Base-by-base conservation (phyloP, 2,888 invertebrate genomes). In the Leucophenga montana region DNA sequence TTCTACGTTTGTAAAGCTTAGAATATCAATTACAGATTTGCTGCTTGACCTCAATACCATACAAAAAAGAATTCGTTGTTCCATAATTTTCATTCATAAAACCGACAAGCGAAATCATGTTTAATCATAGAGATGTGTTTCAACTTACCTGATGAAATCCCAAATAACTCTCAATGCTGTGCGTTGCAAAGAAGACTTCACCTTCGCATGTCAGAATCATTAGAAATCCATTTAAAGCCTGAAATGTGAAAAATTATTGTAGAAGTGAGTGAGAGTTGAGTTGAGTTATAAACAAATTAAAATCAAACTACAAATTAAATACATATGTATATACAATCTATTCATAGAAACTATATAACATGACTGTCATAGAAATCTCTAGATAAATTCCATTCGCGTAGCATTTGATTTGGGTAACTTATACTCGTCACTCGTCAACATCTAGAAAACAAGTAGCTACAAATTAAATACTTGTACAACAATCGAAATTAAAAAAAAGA, bases 161-260 rank as follows among this genome's bases (percentile, higher is more conserved):
- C 87, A 99, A 92, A 91, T 98, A 99, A 89, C 97, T 98, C 91
- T 99, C 99, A 89, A 99, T 99, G 90, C 98, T 98, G 91, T 99
- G 97, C 75, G 99, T 98, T 71, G 98, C 98, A 91, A 98, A 99
- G 92, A 99, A 99, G 66, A 99, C 98, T 90, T 99, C 99, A 75
- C 99, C 99, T 88, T 99, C 98, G 90, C 98, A 98, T 79, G 98
- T 98, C 78, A 99, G 92, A 88, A 99, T 98, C 92, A 99, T 95
- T 88, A 99, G 93, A 92, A 99, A 99, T 85, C 99, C 99, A 90
- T 99, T 99, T 89, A 99, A 92, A 77, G 99, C 99, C 98, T 98
- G 92, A 69, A 68, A 71, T 56, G 64, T 31, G 61, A 18, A 61
- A 48, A 50, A 54, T 27, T 14, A 31, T 0, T 33, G 67, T 71